Conservation (phyloP, 2,797 vertebrate genomes). For the Rousettus madagascariensis region DNA sequence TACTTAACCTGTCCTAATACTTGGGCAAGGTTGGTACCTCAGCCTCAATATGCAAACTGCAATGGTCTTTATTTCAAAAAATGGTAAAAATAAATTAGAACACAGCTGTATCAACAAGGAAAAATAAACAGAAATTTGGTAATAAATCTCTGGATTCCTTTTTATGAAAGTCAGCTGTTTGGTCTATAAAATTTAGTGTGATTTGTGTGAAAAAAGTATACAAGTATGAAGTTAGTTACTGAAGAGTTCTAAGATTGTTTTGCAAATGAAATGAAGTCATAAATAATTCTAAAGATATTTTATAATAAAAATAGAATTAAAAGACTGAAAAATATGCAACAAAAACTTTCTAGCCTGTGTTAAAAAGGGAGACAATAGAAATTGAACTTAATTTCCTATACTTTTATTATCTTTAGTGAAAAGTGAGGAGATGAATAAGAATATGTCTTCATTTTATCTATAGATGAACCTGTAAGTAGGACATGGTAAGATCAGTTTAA, state of each 20-base stretch:
- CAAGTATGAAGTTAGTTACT: background rate
- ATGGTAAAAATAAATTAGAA: background rate
- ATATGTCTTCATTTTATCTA: background rate
- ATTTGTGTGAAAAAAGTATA: background rate
- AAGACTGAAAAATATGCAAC: slow-evolving; percentile 38
- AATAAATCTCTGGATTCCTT: background rate
- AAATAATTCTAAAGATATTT: slow-evolving; percentile 38
- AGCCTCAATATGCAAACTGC: background rate
- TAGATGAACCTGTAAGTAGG: background rate
- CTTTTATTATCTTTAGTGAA: slow-evolving; percentile 1
- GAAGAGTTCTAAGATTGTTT: background rate
- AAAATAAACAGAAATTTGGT: slow-evolving; percentile 14
- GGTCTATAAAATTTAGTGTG: background rate
- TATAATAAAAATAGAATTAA: slow-evolving; percentile 32
- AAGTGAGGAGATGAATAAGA: background rate
- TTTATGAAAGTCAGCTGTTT: background rate
- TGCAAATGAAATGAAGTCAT: slow-evolving; percentile 33
- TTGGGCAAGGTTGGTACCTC: background rate
- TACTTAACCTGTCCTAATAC: background rate
- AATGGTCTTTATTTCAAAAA: background rate
- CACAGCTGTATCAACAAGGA: background rate
- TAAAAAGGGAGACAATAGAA: slow-evolving; percentile 6
- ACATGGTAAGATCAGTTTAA: slow-evolving; percentile 13
- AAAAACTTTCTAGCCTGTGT: background rate
- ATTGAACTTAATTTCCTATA: slow-evolving; percentile 2